phyloP scores from a whole-genome alignment of 2,888 invertebrate species.

The Temnothorax rugatulus region DNA sequence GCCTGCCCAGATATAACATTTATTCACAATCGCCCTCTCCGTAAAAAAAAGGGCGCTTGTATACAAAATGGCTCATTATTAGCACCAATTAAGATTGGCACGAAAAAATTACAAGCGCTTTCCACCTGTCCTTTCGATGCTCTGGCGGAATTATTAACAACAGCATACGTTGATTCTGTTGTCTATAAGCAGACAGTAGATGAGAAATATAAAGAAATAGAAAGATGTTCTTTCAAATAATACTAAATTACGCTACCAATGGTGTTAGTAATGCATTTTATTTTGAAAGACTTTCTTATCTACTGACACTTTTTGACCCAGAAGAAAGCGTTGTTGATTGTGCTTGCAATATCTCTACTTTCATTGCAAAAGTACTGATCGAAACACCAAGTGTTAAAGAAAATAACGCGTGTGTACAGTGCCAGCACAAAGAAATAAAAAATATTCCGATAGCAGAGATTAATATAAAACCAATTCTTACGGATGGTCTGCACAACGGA shows the following conservation, averaged over 20 bases:
- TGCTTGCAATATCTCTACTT: not conserved
- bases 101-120: not conserved
- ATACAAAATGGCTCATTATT: conserved; percentile 4
- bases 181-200: not conserved
- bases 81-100: not conserved
- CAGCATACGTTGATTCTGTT: not conserved
- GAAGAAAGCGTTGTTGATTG: not conserved
- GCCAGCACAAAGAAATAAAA: not conserved
- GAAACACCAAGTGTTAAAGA: not conserved
- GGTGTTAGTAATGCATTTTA: not conserved
- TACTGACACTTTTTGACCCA: not conserved
- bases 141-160: not conserved
- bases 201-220: not conserved
- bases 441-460: not conserved
- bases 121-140: not conserved
- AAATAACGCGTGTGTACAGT: not conserved
- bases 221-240: not conserved
- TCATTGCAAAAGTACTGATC: not conserved
- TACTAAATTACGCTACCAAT: not conserved
- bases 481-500: not conserved
- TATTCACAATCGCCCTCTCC: conserved; percentile 8
- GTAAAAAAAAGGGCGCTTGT: not conserved
- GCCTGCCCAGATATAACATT: not conserved
- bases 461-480: not conserved
- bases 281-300: not conserved